Percentiles rank a stretch among this genome's conserved stretches.
phyloP scores from a whole-genome alignment of 1,140 invertebrate genomes.

The Spodoptera frugiperda region DNA sequence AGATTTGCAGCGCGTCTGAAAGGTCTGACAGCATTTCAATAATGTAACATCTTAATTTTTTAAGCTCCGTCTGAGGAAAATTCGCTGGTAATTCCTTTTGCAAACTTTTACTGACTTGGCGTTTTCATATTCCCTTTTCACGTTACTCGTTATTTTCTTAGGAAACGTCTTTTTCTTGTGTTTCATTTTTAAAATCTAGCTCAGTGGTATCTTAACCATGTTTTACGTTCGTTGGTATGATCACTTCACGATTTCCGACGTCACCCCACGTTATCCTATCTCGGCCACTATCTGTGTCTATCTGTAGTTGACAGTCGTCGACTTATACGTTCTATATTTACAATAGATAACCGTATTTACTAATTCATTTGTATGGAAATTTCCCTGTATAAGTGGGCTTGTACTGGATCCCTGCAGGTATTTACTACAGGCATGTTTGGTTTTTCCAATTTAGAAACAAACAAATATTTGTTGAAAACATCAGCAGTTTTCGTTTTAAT shows the following conservation, averaged over 20 bases:
- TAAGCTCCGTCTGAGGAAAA: slow-evolving; percentile 20
- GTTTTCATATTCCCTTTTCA: slow-evolving; percentile 21
- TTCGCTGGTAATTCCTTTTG: slow-evolving; percentile 9
- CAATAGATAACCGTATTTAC: slow-evolving; percentile 46
- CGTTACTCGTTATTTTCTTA: slow-evolving; percentile 15
- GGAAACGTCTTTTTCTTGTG: neutral
- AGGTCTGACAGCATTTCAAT: slow-evolving; percentile 30
- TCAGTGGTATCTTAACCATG: neutral
- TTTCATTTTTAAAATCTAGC: neutral
- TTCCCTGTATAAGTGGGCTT: slow-evolving; percentile 27
- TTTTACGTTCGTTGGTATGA: neutral
- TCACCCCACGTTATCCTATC: slow-evolving; percentile 31
- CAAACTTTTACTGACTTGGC: slow-evolving; percentile 10
- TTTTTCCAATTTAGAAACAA: too few species aligned
- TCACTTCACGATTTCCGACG: neutral
- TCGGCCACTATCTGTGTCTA: slow-evolving; percentile 32
- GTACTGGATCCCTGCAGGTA: slow-evolving; percentile 5
- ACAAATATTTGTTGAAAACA: too few species aligned
- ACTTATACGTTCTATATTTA: slow-evolving; percentile 43
- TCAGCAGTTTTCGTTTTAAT: too few species aligned
- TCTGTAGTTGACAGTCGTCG: slow-evolving; percentile 44
- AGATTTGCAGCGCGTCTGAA: slow-evolving; percentile 15
- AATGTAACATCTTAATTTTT: slow-evolving; percentile 24
- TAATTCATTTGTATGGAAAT: slow-evolving; percentile 43
- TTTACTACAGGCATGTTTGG: too few species aligned